These are phyloP conservation scores for Brachylomia viminalis DNA, from an alignment of 2,888 invertebrate species.

Conservation along the genomic window DNA sequence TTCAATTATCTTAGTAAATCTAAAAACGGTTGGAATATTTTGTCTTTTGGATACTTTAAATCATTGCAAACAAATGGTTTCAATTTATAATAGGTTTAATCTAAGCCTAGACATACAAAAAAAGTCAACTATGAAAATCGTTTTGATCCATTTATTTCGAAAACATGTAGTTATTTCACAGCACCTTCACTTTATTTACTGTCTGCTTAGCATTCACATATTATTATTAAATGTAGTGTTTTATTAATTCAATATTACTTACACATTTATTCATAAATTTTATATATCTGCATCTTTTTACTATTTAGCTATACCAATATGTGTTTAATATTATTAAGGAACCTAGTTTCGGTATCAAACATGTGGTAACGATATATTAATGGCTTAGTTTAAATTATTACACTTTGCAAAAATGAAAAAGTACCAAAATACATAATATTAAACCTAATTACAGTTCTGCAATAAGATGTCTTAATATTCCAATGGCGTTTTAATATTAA, in stretches of 20 bases:
- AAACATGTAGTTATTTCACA: constrained; percentile 29
- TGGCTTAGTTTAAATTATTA: neutral
- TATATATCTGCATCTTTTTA: neutral
- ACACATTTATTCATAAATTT: neutral
- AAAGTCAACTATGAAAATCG: constrained; percentile 23
- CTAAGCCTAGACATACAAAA: constrained; percentile 17
- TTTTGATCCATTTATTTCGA: constrained; percentile 9
- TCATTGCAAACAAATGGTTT: constrained; percentile 1
- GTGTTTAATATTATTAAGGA: neutral
- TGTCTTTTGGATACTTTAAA: constrained; percentile 20
- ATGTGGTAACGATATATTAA: neutral
- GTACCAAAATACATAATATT: neutral
- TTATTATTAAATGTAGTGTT: neutral
- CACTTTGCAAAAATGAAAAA: neutral
- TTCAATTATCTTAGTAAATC: constrained; percentile 1
- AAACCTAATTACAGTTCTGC: neutral
- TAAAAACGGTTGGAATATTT: constrained; percentile 15
- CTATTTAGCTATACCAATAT: neutral
- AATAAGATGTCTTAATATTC: neutral
- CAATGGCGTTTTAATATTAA: neutral
- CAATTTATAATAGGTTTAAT: constrained; percentile 22
- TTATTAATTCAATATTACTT: constrained; percentile 1
- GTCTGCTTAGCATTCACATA: neutral
- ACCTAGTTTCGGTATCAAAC: neutral
- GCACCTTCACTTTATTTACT: constrained; percentile 23